Conservation (phyloP, 2,888 invertebrate species). For the Caenorhabditis becei region DNA sequence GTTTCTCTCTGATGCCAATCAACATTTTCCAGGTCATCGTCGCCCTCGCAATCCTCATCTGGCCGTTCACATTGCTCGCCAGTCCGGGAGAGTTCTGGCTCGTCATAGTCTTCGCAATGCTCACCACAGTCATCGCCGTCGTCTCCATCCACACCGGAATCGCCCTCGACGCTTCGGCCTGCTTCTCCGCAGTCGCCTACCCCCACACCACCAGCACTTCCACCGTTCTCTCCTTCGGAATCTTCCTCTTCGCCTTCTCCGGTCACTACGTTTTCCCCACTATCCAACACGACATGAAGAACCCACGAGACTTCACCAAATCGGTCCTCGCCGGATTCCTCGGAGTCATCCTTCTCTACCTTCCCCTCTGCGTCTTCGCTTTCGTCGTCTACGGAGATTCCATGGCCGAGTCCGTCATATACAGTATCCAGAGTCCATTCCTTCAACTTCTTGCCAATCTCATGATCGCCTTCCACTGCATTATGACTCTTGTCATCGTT, state of each 20-base stretch:
- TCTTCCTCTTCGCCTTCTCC: constrained; percentile 80
- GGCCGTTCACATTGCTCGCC: constrained; percentile 79
- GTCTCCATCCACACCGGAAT: constrained; percentile 77
- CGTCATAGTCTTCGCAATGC: constrained; percentile 80
- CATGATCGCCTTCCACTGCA: constrained; percentile 81
- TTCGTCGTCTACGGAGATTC: constrained; percentile 79
- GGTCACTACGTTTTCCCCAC: constrained; percentile 86
- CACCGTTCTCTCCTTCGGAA: constrained; percentile 77
- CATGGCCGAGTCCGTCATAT: constrained; percentile 76
- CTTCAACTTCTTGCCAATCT: constrained; percentile 77
- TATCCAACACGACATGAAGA: constrained; percentile 93
- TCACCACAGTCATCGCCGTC: constrained; percentile 79
- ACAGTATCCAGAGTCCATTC: constrained; percentile 73
- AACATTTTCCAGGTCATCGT: constrained; percentile 26
- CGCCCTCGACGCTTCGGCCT: constrained; percentile 63
- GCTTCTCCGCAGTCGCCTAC: constrained; percentile 65
- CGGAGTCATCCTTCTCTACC: constrained; percentile 77
- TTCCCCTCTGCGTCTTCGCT: constrained; percentile 78
- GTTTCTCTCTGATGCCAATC: too few species aligned
- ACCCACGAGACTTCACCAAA: constrained; percentile 87
- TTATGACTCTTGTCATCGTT: constrained; percentile 79
- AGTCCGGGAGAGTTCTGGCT: constrained; percentile 81
- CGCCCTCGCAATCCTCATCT: constrained; percentile 68
- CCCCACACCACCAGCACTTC: constrained; percentile 67
- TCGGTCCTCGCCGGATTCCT: constrained; percentile 84